Evolutionary conservation across 2,797 vertebrate genomes (phyloP).

Genomic region (Chiloscyllium punctatum): DNA sequence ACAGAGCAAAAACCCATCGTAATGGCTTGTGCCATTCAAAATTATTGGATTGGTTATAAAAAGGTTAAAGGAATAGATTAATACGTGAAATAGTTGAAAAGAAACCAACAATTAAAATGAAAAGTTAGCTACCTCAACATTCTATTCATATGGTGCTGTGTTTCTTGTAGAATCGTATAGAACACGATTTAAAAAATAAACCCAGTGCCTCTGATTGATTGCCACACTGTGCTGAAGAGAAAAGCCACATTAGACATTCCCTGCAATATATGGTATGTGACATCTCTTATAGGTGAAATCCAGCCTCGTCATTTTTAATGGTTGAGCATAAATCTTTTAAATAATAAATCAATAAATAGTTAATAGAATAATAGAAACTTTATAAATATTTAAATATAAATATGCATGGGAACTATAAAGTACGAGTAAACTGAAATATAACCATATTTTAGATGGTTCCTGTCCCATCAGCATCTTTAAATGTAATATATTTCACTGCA

Average conservation of each 20-base stretch:
- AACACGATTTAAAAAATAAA: constrained; percentile 22
- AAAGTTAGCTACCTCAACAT: constrained; percentile 31
- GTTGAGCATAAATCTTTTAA: constrained; percentile 86
- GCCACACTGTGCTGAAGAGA: constrained; percentile 50
- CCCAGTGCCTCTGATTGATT: constrained; percentile 56
- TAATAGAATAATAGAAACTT: constrained; percentile 90
- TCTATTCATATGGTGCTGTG: neutral
- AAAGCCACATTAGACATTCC: constrained; percentile 58
- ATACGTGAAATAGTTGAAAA: constrained; percentile 19
- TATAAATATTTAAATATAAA: constrained; percentile 84
- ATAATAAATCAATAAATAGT: constrained; percentile 98
- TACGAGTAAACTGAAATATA: constrained; percentile 20
- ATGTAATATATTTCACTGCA: constrained; percentile 28
- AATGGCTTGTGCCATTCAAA: neutral
- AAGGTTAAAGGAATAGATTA: constrained; percentile 24
- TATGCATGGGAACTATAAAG: constrained; percentile 27
- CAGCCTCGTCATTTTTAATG: constrained; percentile 65
- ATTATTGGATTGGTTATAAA: neutral
- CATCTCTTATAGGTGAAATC: constrained; percentile 62
- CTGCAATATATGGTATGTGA: constrained; percentile 64
- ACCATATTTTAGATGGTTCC: constrained; percentile 23
- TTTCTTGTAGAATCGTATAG: constrained; percentile 2
- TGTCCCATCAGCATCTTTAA: constrained; percentile 26
- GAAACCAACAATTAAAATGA: constrained; percentile 28
- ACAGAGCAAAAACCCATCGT: neutral